phyloP scores from a whole-genome alignment of 2,113 vertebrate species.

The Rynchops niger region DNA sequence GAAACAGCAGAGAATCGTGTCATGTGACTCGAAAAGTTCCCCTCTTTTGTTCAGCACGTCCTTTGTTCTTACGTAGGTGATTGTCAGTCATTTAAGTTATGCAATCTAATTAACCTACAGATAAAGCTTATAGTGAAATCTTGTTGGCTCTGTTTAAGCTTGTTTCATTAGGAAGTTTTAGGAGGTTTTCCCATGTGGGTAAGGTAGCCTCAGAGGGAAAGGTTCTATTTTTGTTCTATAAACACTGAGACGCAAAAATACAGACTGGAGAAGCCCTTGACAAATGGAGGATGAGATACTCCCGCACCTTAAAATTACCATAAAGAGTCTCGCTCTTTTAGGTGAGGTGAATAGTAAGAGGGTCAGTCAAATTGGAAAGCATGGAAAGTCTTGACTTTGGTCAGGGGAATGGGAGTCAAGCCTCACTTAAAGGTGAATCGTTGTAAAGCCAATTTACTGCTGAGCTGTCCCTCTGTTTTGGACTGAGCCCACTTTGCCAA shows the following conservation, averaged over 20 bases:
- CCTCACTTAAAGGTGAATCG: background rate
- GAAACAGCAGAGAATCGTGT: background rate
- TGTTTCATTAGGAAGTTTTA: background rate
- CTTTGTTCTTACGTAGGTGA: background rate
- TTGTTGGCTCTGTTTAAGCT: conserved; percentile 18
- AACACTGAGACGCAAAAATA: background rate
- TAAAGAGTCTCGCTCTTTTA: background rate
- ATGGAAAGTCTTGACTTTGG: background rate
- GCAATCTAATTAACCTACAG: background rate
- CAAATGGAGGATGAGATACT: background rate
- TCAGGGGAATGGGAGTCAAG: background rate
- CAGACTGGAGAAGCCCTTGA: background rate
- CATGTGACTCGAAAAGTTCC: background rate
- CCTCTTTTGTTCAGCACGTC: background rate
- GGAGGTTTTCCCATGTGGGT: background rate
- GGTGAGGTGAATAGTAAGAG: background rate
- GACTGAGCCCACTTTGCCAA: background rate
- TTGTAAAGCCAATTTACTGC: background rate
- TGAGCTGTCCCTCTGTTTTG: background rate
- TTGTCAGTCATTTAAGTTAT: background rate
- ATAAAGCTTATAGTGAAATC: conserved; percentile 12
- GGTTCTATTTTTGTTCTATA: background rate
- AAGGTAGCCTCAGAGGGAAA: background rate
- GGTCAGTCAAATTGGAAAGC: background rate
- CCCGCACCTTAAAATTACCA: background rate